These are phyloP conservation scores for Ostrea denselamellosa DNA, from an alignment of 1,140 invertebrate species.

Conservation along the genomic window DNA sequence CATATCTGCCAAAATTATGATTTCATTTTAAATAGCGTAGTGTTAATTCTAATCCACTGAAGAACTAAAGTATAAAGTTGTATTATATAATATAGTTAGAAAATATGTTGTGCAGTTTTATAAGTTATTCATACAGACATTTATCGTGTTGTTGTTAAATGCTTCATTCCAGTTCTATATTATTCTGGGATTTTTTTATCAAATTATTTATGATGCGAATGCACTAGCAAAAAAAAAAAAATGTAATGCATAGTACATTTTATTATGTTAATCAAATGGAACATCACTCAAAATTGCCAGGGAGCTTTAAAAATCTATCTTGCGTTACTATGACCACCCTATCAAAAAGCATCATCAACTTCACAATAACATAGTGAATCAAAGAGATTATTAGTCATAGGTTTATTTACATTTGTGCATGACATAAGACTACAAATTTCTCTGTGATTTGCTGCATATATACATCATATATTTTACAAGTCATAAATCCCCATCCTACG, in stretches of 20 bases:
- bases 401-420: background rate
- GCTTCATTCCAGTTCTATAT: conserved; percentile 36
- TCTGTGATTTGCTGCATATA: conserved; percentile 29
- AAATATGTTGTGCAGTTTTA: conserved; percentile 46
- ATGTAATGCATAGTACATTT: background rate
- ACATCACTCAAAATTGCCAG: conserved; percentile 25
- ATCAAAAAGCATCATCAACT: conserved; percentile 37
- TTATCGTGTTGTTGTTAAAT: conserved; percentile 48
- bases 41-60: conserved; percentile 27
- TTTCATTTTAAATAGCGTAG: conserved; percentile 43
- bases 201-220: background rate
- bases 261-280: background rate
- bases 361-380: background rate
- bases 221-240: conserved; percentile 3
- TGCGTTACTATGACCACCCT: background rate
- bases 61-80: conserved; percentile 32
- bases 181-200: conserved; percentile 29
- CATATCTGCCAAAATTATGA: conserved; percentile 48
- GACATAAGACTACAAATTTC: conserved; percentile 35
- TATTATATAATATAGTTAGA: conserved; percentile 48
- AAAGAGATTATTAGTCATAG: conserved; percentile 18
- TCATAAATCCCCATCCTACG: conserved; percentile 23
- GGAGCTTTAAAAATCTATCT: conserved; percentile 5
- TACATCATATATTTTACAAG: conserved; percentile 31
- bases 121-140: conserved; percentile 47